These are phyloP conservation scores for Beris morrisii DNA, from an alignment of 2,888 invertebrate species.

Conservation along the genomic window DNA sequence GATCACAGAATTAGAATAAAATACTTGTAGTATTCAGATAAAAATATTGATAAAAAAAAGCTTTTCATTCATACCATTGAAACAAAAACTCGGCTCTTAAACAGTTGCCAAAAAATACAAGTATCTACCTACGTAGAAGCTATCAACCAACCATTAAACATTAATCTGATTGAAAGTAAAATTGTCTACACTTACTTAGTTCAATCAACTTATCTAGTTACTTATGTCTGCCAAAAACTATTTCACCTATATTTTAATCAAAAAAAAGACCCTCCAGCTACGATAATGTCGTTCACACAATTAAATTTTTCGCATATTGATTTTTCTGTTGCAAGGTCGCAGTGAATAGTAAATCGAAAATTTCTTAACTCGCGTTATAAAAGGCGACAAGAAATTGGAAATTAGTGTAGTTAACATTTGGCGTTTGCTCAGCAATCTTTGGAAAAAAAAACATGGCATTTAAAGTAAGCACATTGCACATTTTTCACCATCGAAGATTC, in stretches of 20 bases:
- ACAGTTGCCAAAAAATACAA: constrained; percentile 4
- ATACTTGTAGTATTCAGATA: too few species aligned
- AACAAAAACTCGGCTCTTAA: neutral
- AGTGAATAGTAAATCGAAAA: neutral
- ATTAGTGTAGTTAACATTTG: constrained; percentile 19
- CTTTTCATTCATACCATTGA: too few species aligned
- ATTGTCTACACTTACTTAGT: neutral
- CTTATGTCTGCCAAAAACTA: neutral
- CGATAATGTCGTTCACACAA: neutral
- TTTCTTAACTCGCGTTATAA: constrained; percentile 6
- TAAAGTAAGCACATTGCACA: constrained; percentile 13
- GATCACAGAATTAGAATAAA: too few species aligned
- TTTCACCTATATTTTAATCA: neutral
- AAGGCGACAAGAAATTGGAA: constrained; percentile 28
- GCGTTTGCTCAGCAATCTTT: constrained; percentile 10
- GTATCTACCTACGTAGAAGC: neutral
- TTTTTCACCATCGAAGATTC: neutral
- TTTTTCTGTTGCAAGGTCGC: constrained; percentile 20
- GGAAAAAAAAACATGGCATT: constrained; percentile 25
- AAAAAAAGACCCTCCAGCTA: constrained; percentile 16
- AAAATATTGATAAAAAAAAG: too few species aligned
- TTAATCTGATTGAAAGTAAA: constrained; percentile 23
- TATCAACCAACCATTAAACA: neutral
- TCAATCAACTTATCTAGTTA: neutral
- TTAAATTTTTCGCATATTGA: neutral